Evolutionary conservation across 2,888 invertebrate genomes (phyloP), one percentile per base, ranked within the genome.

Genomic region (Aricia artaxerxes): DNA sequence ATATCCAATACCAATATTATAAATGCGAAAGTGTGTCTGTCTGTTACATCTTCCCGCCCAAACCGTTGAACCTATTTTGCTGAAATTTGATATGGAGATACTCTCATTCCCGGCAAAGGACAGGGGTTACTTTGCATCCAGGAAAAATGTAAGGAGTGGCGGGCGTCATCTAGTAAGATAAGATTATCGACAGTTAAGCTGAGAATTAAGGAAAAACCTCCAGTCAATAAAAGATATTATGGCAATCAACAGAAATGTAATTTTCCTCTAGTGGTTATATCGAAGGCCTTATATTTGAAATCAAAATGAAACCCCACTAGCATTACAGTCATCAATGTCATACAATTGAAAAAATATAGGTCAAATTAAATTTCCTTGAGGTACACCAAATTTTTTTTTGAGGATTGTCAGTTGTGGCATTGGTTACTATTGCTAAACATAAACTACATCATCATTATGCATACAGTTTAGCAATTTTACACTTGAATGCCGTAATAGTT

Each of bases 211-310:
- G 69, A 69, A 16, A 69, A 69, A 38, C 5, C 31, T 69, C 4
- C 38, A 69, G 35, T 35, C 35, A 69, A 69, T 69, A 38, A 35
- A 38, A 69, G 16, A 69, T 69, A 69, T 69, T 13, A 38, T 69
- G 69, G 5, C 69, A 13, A 69, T 69, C 38, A 69, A 69, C 38
- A 38, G 16, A 69, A 69, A 38, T 16, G 35, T 69, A 69, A 38
- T 69, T 69, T 64, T 35, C 38, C 35, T 69, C 13, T 69, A 69
- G 31, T 69, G 69, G 69, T 16, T 69, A 64, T 64, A 69, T 38
- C 69, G 16, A 35, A 69, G 69, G 69, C 16, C 69, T 16, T 35
- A 69, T 3, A 9, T 69, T 24, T 24, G 24, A 69, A 69, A 69
- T 35, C 35, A 69, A 38, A 69, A 69, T 69, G 5, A 69, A 69